phyloP scores from a whole-genome alignment of 2,888 invertebrate species.

The Sarcophaga subvicina region DNA sequence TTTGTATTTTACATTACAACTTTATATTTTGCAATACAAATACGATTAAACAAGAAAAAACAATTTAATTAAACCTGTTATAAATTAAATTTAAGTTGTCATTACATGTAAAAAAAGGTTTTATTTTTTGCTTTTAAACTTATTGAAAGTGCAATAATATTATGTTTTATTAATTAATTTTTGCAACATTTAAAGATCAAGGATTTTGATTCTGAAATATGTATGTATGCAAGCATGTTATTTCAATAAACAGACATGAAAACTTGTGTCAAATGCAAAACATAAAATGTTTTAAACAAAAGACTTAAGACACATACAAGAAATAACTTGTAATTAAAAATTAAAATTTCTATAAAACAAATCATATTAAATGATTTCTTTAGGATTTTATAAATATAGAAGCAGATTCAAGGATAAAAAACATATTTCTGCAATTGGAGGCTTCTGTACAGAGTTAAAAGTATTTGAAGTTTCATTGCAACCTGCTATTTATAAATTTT shows the following conservation, averaged over 20 bases:
- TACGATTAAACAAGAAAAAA: too few species aligned
- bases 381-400: too few species aligned
- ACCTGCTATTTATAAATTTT: too few species aligned
- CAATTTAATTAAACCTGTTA: conserved; percentile 35
- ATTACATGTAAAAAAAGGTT: not conserved
- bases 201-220: not conserved
- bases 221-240: not conserved
- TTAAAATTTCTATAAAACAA: too few species aligned
- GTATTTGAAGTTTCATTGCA: too few species aligned
- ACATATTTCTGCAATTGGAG: too few species aligned
- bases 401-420: too few species aligned
- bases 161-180: too few species aligned
- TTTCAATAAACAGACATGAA: not conserved
- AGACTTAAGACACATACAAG: conserved; percentile 13
- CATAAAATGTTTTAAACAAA: conserved; percentile 8
- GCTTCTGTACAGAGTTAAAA: too few species aligned
- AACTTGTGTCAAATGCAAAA: too few species aligned
- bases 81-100: not conserved
- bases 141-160: not conserved
- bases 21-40: conserved; percentile 47
- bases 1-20: conserved; percentile 6
- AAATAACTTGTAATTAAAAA: too few species aligned
- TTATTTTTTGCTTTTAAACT: not conserved
- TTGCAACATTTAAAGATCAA: conserved; percentile 26
- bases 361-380: too few species aligned